These are phyloP conservation scores for Notothenia coriiceps DNA, from an alignment of 2,113 vertebrate species.

Conservation along the genomic window DNA sequence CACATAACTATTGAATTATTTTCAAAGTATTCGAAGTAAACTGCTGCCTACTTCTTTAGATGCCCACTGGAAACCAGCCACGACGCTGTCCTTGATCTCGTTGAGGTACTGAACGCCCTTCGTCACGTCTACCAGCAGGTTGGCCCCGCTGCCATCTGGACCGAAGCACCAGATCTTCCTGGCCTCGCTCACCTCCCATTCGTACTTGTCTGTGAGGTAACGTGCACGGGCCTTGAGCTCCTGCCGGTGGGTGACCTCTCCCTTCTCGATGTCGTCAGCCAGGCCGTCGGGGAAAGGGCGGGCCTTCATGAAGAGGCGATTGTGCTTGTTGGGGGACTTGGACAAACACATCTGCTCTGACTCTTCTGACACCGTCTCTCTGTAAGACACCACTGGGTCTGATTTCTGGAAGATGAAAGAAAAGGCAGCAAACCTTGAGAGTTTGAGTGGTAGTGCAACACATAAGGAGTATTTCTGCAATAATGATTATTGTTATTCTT, in stretches of 20 bases:
- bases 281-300: slow-evolving; percentile 92
- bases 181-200: slow-evolving; percentile 95
- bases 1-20: neutral
- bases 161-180: slow-evolving; percentile 98
- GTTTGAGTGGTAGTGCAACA: no score
- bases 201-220: slow-evolving; percentile 92
- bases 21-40: neutral
- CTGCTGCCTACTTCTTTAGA: slow-evolving; percentile 89
- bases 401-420: slow-evolving; percentile 88
- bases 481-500: neutral
- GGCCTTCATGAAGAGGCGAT: slow-evolving; percentile 95
- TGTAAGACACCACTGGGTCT: slow-evolving; percentile 95
- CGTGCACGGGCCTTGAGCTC: slow-evolving; percentile 93
- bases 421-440: neutral
- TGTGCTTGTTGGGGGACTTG: slow-evolving; percentile 99
- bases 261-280: slow-evolving; percentile 95
- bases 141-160: slow-evolving; percentile 92
- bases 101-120: slow-evolving; percentile 98
- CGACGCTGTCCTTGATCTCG: slow-evolving; percentile 98
- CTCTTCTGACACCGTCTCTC: slow-evolving; percentile 93
- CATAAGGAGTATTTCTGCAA: neutral
- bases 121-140: slow-evolving; percentile 94
- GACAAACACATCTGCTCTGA: slow-evolving; percentile 92
- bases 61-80: slow-evolving; percentile 98
- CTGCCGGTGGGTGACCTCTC: slow-evolving; percentile 90